A percentile compares a stretch with the other conserved stretches of the same genome.
Conservation (phyloP, 1,140 invertebrate genomes). For the Dysdera silvatica region DNA sequence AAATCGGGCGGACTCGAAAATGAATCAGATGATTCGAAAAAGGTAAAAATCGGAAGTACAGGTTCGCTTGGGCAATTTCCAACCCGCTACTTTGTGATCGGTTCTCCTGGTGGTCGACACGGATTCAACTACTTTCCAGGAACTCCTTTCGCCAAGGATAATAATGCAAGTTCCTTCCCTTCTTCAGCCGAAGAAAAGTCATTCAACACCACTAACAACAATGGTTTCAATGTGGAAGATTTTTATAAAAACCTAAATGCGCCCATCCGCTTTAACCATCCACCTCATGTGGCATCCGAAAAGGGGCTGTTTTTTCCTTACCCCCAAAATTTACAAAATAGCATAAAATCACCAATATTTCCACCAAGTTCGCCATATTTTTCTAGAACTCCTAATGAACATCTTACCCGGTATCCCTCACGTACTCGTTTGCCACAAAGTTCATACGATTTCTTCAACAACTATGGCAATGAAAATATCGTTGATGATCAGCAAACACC, state of each 20-base stretch:
- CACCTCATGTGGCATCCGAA: too few species aligned
- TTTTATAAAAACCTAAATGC: too few species aligned
- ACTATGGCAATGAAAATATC: too few species aligned
- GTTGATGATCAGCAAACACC: not conserved
- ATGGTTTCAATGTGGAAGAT: too few species aligned
- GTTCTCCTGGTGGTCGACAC: not conserved
- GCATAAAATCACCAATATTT: not conserved
- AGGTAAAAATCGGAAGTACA: not conserved
- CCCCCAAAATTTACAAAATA: not conserved
- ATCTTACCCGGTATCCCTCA: not conserved
- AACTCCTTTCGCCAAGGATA: slow-evolving; percentile 1
- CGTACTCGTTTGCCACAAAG: not conserved
- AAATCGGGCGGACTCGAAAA: too few species aligned
- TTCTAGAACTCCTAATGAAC: not conserved
- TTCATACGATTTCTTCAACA: not conserved
- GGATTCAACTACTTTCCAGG: not conserved
- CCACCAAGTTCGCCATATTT: not conserved
- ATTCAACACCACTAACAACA: too few species aligned
- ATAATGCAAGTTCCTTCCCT: too few species aligned
- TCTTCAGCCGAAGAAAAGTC: not conserved
- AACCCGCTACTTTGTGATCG: not conserved
- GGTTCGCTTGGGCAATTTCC: not conserved
- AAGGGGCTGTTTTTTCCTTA: not conserved
- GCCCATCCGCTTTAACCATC: too few species aligned
- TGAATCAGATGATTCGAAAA: too few species aligned